These are phyloP conservation scores for Lerema accius DNA, from an alignment of 1,140 invertebrate genomes.

Conservation along the genomic window DNA sequence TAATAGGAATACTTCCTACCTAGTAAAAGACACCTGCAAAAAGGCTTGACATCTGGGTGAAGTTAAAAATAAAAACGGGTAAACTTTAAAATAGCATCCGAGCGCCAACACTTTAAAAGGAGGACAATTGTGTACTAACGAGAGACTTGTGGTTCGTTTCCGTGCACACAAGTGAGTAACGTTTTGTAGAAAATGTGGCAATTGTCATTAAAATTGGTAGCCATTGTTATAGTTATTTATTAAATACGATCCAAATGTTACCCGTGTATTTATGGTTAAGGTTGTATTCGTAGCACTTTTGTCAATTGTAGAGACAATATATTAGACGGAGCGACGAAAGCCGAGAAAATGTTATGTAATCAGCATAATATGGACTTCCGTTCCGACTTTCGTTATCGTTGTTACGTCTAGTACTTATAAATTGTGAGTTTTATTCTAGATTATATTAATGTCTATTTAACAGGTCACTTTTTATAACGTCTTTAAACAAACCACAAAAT, in stretches of 20 bases:
- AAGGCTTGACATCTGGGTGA: slow-evolving; percentile 25
- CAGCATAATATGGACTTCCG: no score
- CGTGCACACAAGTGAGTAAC: slow-evolving; percentile 25
- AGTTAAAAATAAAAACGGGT: slow-evolving; percentile 29
- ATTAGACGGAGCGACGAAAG: no score
- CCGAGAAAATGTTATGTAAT: no score
- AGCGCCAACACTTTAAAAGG: slow-evolving; percentile 34
- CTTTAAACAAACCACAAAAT: no score
- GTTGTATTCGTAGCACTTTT: no score
- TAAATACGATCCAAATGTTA: not conserved
- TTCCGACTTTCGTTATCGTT: no score
- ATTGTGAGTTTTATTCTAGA: no score
- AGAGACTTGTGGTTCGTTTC: slow-evolving; percentile 34
- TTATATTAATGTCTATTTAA: no score
- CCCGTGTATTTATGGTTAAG: not conserved
- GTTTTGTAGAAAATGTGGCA: slow-evolving; percentile 25
- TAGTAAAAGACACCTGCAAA: slow-evolving; percentile 8
- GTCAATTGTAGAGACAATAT: no score
- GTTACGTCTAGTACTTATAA: no score
- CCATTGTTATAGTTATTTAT: slow-evolving; percentile 8
- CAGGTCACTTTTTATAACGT: no score
- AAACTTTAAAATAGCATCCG: slow-evolving; percentile 31
- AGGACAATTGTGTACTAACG: slow-evolving; percentile 36
- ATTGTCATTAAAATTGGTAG: slow-evolving; percentile 30
- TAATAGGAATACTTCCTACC: not conserved